Base-by-base conservation (phyloP, 2,113 vertebrate genomes). In the Phodopus roborovskii region DNA sequence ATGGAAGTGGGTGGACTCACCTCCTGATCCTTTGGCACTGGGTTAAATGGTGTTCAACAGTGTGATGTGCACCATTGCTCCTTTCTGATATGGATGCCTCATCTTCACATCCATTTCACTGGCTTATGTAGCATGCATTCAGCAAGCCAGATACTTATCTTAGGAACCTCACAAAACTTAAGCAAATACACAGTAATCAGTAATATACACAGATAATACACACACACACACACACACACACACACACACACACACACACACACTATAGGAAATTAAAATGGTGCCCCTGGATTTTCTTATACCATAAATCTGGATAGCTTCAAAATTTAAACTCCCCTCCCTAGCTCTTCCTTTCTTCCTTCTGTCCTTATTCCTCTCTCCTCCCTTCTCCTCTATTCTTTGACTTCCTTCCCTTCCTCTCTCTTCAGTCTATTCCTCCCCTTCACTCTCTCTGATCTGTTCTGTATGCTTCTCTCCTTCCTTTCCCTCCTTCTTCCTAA, bases 321-420 rank as follows among this genome's bases (percentile, higher is more conserved):
- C 12, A 24, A 75, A 39, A 13, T 62, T 64, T 22, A 15, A 26
- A 13, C 22, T 60, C 36, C 36, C 28, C 36, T 53, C 48, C 24
- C 36, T 5, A 48, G 12, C 15, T 19, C 17, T 19, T 0, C 24
- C 2, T 11, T 20, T 6, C 26, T 39, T 26, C 22, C 13, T 7
- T 12, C 3, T 2, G 5, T 82, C 36, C 7, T 39, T 39, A 22
- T 82, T 16, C 20, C 12, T 58, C 7, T 22, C 9, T n/a, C 15
- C 3, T 19, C 39, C 22, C 16, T 45, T 64, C 15, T 16, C 10
- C 17, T 48, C 15, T 66, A 6, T 5, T 24, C 2, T 16, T 66
- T 45, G 22, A 26, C 36, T 42, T 45, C 13, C 36, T 15, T 26
- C 7, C 28, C 30, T 45, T 17, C 24, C 33, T 50, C 33, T 50